These are phyloP conservation scores for Conops quadrifasciatus DNA, from an alignment of 2,888 invertebrate genomes.

Conservation along the genomic window DNA sequence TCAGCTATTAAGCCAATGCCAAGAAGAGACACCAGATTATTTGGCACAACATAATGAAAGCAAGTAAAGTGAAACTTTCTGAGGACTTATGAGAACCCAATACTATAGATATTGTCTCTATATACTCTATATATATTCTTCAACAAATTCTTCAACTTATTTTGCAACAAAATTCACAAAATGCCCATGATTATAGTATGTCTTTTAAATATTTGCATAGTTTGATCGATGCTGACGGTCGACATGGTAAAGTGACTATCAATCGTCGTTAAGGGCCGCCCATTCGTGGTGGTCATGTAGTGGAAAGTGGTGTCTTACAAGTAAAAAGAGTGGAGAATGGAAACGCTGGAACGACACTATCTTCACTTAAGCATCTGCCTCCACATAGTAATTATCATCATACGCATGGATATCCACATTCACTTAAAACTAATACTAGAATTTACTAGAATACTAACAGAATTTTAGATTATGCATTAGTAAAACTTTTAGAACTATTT, in stretches of 20 bases:
- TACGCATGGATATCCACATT: background rate
- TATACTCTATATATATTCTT: too few relatives aligned
- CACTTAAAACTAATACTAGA: background rate
- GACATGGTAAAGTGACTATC: slow-evolving; percentile 50
- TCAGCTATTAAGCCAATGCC: too few relatives aligned
- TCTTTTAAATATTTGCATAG: slow-evolving; percentile 42
- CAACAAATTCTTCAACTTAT: slow-evolving; percentile 58
- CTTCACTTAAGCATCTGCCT: background rate
- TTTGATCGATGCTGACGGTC: slow-evolving; percentile 51
- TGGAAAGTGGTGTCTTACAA: slow-evolving; percentile 54
- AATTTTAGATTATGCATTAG: background rate
- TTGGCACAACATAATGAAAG: too few relatives aligned
- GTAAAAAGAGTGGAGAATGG: slow-evolving; percentile 43
- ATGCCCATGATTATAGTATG: slow-evolving; percentile 20
- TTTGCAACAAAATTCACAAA: slow-evolving; percentile 48
- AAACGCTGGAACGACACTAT: background rate
- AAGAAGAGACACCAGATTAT: too few relatives aligned
- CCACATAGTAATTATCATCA: background rate
- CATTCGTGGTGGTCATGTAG: slow-evolving; percentile 54
- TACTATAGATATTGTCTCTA: too few relatives aligned
- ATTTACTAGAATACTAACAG: too few relatives aligned
- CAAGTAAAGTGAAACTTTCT: too few relatives aligned
- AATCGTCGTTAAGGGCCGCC: slow-evolving; percentile 49
- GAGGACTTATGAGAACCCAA: too few relatives aligned
- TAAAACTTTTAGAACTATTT: too few relatives aligned